Base-by-base conservation (phyloP, 1,140 invertebrate species). In the Hylaeus volcanicus region DNA sequence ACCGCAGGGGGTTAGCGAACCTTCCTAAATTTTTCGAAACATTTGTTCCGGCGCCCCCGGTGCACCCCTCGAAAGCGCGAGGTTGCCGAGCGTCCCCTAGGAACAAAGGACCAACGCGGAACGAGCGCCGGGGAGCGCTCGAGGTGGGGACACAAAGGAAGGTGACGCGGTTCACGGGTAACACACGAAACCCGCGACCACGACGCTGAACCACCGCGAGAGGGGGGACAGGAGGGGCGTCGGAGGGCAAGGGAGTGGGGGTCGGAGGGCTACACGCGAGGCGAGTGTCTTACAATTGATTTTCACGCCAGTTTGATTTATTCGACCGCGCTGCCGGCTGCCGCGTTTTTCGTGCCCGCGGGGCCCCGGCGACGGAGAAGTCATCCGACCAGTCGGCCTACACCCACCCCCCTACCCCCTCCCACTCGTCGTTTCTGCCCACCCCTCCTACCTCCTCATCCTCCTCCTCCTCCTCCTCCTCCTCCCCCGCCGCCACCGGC, bases 271-370 rank as follows among this genome's bases (percentile, higher is more conserved):
- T 82, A 86, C 84, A 83, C 85, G 87, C 75, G 80, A 88, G 74
- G 82, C 87, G 86, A 85, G 87, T 90, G 89, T 89, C 88, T 90
- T 86, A 83, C 89, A 91, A 92, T 92, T 92, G 91, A 92, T 92
- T 92, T 92, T 92, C 90, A 88, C 90, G 87, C 88, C 86, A 84
- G 85, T 90, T 90, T 92, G 91, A 92, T 92, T 92, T 92, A 92
- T 91, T 89, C 86, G 78, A 82, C 60, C 86, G 85, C 82, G 88
- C 86, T 87, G 78, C 72, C 87, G 84, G 82, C 81, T 72, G 84
- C 69, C 85, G 82, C 77, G 84, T 90, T 90, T 90, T 90, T 90
- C 87, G 84, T 83, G 86, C 79, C 87, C 89, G 84, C 84, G 82
- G 58, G 71, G 12, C 60, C 26, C 79, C 73, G 79, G 65, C 85